phyloP scores from a whole-genome alignment of 2,888 invertebrate genomes.

The Synergus japonicus region DNA sequence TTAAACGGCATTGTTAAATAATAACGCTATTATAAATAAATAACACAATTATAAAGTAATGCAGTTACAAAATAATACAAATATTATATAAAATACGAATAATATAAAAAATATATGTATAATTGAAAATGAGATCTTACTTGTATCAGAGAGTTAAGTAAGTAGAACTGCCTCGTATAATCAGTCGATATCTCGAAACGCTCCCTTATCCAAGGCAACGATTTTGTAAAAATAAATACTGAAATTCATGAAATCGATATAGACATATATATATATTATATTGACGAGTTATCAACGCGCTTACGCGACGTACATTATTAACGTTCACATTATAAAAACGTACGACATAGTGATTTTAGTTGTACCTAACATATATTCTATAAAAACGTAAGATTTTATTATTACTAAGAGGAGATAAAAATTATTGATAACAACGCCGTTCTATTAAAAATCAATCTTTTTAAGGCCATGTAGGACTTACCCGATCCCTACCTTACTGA shows the following conservation, averaged over 20 bases:
- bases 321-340: conserved; percentile 9
- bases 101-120: conserved; percentile 37
- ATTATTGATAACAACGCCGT: background rate
- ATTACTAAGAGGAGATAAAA: background rate
- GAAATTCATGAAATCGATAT: conserved; percentile 36
- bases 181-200: conserved; percentile 26
- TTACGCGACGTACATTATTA: conserved; percentile 22
- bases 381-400: conserved; percentile 14
- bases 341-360: conserved; percentile 33
- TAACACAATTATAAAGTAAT: conserved; percentile 37
- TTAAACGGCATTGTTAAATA: conserved; percentile 49
- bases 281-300: conserved; percentile 9
- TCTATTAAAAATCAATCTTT: background rate
- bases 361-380: conserved; percentile 25
- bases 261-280: conserved; percentile 23
- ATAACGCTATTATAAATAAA: conserved; percentile 42
- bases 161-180: conserved; percentile 25
- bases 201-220: conserved; percentile 13
- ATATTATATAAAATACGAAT: conserved; percentile 37
- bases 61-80: conserved; percentile 42
- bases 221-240: conserved; percentile 21
- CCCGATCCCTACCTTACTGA: too few relatives aligned
- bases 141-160: background rate
- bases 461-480: too few relatives aligned
- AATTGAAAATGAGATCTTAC: conserved; percentile 14